phyloP scores from a whole-genome alignment of 1,140 invertebrate species.

The Temnothorax longispinosus region DNA sequence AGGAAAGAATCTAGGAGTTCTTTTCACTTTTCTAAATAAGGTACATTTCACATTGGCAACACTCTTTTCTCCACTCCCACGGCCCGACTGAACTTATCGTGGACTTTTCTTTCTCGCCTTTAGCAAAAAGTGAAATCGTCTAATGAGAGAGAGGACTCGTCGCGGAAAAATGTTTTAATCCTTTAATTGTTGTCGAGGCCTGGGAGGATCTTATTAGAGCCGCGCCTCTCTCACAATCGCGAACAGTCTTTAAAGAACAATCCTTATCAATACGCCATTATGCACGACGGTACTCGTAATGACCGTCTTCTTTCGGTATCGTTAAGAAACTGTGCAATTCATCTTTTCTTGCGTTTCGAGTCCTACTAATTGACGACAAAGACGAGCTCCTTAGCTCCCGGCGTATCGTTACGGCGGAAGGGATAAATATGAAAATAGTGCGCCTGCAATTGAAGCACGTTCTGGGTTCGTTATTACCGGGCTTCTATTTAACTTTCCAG shows the following conservation, averaged over 20 bases:
- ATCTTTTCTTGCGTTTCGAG: constrained; percentile 30
- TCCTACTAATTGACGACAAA: constrained; percentile 56
- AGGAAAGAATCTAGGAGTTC: not conserved
- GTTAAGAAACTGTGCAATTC: constrained; percentile 59
- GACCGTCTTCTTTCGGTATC: constrained; percentile 47
- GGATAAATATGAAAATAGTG: constrained; percentile 61
- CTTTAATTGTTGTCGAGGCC: constrained; percentile 45
- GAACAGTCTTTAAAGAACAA: constrained; percentile 40
- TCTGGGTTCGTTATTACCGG: constrained; percentile 51
- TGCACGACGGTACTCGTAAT: constrained; percentile 39
- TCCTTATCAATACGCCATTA: constrained; percentile 55
- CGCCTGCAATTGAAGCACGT: constrained; percentile 59
- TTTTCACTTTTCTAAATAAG: not conserved
- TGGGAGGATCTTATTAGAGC: constrained; percentile 31
- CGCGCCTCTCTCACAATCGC: constrained; percentile 16
- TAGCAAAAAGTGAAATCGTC: constrained; percentile 10
- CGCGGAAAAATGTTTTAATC: constrained; percentile 49
- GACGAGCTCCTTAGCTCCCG: constrained; percentile 46
- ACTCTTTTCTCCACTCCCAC: not conserved
- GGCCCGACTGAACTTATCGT: not conserved
- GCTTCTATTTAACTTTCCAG: constrained; percentile 60
- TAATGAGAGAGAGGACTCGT: not conserved
- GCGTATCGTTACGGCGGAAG: constrained; percentile 46
- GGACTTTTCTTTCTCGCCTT: not conserved
- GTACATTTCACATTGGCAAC: not conserved